Base-by-base conservation (phyloP, 2,888 invertebrate species). In the Notodonta dromedarius region DNA sequence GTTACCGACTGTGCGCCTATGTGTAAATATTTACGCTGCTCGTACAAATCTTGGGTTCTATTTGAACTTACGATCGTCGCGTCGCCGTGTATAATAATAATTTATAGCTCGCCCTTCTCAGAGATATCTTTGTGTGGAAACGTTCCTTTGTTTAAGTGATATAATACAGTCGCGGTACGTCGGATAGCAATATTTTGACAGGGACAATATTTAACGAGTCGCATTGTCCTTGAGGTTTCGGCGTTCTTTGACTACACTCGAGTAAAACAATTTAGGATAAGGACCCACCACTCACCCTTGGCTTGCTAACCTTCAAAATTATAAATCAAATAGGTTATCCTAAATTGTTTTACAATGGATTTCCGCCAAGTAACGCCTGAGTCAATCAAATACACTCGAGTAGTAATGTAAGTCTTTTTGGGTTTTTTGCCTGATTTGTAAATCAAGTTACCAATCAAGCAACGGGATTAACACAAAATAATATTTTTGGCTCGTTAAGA, bases 31-130 rank as follows among this genome's bases (percentile, higher is more conserved):
- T 75, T 66, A 61, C 60, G 50, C 60, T 12, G 56, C 64, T 57
- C 57, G 46, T 58, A 62, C 70, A 66, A 67, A 74, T 74, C 63
- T 64, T 16, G 54, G 55, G 54, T 54, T 63, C 44, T 74, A 62
- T 75, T 72, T 74, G 69, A 69, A 61, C 73, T 63, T 62, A 63
- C 44, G 62, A 65, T 70, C 57, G 57, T 62, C 64, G 54, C 58
- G 58, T 60, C 56, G 54, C 54, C 54, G 56, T 61, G 59, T 63
- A 58, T 67, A 71, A 62, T 62, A 59, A 69, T 71, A 63, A 74
- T 67, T 69, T 62, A 74, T 65, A 60, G 54, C 44, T 60, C 53
- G 14, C 48, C 9, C 50, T 58, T 62, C 53, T 56, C 48, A 52
- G 57, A 16, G 5, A 14, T n/a, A 9, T 53, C 42, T 48, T 16